Conservation (phyloP, 2,797 vertebrate species). For the Spinus olivaceus region DNA sequence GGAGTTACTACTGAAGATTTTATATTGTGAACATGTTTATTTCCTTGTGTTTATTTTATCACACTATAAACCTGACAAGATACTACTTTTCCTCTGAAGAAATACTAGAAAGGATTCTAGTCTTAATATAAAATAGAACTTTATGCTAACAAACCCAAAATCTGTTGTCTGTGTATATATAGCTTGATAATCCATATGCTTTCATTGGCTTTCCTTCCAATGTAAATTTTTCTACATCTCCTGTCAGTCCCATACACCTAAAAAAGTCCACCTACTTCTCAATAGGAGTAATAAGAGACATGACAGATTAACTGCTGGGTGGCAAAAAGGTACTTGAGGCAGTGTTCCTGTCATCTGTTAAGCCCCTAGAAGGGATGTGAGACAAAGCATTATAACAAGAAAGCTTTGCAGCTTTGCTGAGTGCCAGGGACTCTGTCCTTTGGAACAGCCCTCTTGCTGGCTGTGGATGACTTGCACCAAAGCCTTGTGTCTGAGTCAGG, state of each 20-base stretch:
- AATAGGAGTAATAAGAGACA: neutral
- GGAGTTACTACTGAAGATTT: conserved; percentile 22
- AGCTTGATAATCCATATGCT: neutral
- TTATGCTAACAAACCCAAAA: neutral
- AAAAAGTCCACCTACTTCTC: neutral
- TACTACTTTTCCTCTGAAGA: neutral
- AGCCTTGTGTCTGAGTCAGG: neutral
- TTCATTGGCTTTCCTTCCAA: neutral
- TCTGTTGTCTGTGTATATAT: neutral
- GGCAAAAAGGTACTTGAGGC: neutral
- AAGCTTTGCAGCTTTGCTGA: neutral
- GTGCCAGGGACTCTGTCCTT: neutral
- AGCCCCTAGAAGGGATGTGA: neutral
- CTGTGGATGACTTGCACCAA: neutral
- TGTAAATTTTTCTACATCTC: neutral
- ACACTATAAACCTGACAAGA: neutral
- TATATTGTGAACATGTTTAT: conserved; percentile 16
- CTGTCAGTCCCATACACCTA: neutral
- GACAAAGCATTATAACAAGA: neutral
- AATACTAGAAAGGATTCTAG: neutral
- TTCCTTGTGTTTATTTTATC: conserved; percentile 17
- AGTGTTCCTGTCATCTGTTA: neutral
- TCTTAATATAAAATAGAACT: conserved; percentile 11
- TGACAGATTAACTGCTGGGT: neutral
- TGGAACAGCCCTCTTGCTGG: neutral